Evolutionary conservation across 2,888 invertebrate genomes (phyloP), one percentile per base, ranked within the genome.

Genomic region (Hypomecis punctinalis): DNA sequence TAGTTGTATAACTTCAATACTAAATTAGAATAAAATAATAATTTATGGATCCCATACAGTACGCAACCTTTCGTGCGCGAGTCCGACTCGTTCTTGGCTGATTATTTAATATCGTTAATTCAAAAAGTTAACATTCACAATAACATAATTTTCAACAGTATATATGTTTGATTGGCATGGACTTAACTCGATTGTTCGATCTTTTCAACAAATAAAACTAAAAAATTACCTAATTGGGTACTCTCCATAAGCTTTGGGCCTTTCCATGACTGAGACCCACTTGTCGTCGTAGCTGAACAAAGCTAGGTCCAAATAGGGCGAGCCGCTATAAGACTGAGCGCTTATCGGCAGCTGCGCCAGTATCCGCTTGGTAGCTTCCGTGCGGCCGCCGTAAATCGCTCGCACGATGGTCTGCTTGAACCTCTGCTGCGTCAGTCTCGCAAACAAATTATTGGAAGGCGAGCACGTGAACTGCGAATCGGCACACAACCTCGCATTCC

Each of bases 281-380:
- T 98, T 98, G 83, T 99, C 98, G 80, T 99, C 99, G 80, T 99
- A 99, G 82, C 97, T 97, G 85, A 98, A 99, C 35, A 99, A 90
- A 0, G 97, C 96, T 71, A 97, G 93, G 89, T 99, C 99, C 61
- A 99, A 94, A 86, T 99, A 99, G 0, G 99, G 99, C 43, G 98
- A 97, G 63, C 96, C 96, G 72, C 97, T 97, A 81, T 97, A 99
- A 0, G 98, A 98, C 90, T 99, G 99, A 0, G 98, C 97, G 88
- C 97, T 98, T 71, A 99, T 97, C 0, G 99, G 99, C 69, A 99
- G 91, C 85, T 98, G 98, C 11, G 97, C 97, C 71, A 99, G 92
- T 62, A 99, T 94, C 72, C 98, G 94, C 84, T 97, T 97, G 0
- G 97, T 97, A 5, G 98, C 98, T 87, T 98, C 98, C 0, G 96